Conservation (phyloP, 1,140 invertebrate species). For the Polyergus mexicanus region DNA sequence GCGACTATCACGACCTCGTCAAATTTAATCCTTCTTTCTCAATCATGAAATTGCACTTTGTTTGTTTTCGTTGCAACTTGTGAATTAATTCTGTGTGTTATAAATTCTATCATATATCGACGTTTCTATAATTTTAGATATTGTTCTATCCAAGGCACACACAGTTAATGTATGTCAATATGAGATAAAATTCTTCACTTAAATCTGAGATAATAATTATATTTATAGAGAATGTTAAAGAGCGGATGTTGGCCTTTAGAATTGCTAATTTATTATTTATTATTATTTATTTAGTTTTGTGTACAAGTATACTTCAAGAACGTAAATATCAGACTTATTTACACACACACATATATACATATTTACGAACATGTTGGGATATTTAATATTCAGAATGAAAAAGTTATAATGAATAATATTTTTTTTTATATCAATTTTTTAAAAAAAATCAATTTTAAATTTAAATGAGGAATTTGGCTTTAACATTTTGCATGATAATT, state of each 20-base stretch:
- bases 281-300: constrained; percentile 1
- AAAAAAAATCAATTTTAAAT: not conserved
- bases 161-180: not conserved
- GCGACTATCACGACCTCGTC: constrained; percentile 1
- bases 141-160: not conserved
- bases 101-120: constrained; percentile 16
- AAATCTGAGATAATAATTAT: constrained; percentile 12
- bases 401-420: not conserved
- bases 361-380: not conserved
- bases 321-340: not conserved
- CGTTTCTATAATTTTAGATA: constrained; percentile 37
- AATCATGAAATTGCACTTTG: constrained; percentile 16
- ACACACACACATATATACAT: too few relatives aligned
- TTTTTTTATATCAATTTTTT: not conserved
- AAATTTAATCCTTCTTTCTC: constrained; percentile 22
- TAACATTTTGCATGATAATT: constrained; percentile 13
- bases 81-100: constrained; percentile 14
- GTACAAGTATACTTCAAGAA: not conserved
- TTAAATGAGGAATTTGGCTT: not conserved
- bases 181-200: not conserved
- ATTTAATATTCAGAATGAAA: not conserved
- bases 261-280: not conserved
- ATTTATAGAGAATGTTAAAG: not conserved
- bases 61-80: constrained; percentile 17
- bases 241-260: not conserved